A percentile compares a stretch with the other conserved stretches of the same genome.
Conservation (phyloP, 2,113 vertebrate genomes). For the Lepus americanus region DNA sequence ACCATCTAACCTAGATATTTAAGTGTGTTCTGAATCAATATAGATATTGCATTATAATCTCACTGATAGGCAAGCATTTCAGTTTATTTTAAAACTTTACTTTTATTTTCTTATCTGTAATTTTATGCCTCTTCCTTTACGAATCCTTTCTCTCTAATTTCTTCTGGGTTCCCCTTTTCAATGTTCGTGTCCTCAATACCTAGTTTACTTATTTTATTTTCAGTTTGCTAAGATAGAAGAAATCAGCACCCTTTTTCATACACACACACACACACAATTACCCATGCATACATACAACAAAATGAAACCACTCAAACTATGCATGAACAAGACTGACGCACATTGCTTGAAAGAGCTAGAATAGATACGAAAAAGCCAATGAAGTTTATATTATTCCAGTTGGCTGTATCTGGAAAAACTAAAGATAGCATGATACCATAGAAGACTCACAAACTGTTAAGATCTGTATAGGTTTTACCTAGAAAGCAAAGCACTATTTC, state of each 20-base stretch:
- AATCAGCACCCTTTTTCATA: neutral
- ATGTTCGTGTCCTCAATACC: neutral
- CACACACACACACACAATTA: neutral
- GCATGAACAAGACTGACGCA: neutral
- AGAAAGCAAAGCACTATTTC: neutral
- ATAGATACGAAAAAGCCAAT: conserved; percentile 26
- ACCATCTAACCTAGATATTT: neutral
- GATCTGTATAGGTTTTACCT: neutral
- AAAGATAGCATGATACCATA: neutral
- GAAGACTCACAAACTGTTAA: neutral
- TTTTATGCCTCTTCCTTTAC: neutral
- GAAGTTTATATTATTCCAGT: neutral
- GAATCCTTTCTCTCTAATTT: neutral
- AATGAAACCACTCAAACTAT: neutral
- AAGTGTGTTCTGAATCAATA: neutral
- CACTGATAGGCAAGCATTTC: neutral
- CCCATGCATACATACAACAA: neutral
- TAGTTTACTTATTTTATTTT: conserved; percentile 23
- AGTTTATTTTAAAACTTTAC: conserved; percentile 42
- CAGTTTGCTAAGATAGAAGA: neutral
- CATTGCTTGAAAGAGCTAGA: neutral
- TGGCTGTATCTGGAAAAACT: neutral
- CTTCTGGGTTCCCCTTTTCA: neutral
- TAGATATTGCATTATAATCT: neutral
- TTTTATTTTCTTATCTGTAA: conserved; percentile 2